These are phyloP conservation scores for Leptinotarsa juncta DNA, from an alignment of 2,888 invertebrate genomes.

Conservation along the genomic window DNA sequence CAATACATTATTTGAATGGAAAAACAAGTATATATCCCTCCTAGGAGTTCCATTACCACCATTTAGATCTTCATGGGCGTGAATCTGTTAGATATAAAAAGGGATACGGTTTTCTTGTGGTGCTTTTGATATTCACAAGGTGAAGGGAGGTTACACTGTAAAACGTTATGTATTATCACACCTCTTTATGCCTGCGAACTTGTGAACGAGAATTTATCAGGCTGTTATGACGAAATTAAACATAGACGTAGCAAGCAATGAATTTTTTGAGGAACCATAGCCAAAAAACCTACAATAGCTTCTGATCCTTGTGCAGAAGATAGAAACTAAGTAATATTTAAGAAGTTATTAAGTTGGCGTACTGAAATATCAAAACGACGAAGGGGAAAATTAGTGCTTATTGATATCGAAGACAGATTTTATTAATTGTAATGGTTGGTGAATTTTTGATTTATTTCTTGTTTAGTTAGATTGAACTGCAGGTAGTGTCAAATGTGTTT, in stretches of 20 bases:
- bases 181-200: slow-evolving; percentile 2
- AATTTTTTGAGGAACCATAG: too few relatives aligned
- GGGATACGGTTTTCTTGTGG: slow-evolving; percentile 32
- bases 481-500: too few relatives aligned
- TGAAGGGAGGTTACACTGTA: slow-evolving; percentile 26
- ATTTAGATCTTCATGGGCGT: slow-evolving; percentile 49
- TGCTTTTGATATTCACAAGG: slow-evolving; percentile 9
- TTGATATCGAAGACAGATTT: too few relatives aligned
- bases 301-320: too few relatives aligned
- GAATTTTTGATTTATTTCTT: too few relatives aligned
- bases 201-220: background rate
- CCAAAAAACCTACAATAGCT: too few relatives aligned
- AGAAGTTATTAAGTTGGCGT: too few relatives aligned
- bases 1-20: slow-evolving; percentile 18
- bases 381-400: too few relatives aligned
- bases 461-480: too few relatives aligned
- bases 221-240: background rate
- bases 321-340: too few relatives aligned
- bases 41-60: slow-evolving; percentile 43
- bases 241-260: background rate
- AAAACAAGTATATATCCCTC: slow-evolving; percentile 37
- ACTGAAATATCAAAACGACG: too few relatives aligned
- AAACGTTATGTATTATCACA: slow-evolving; percentile 26
- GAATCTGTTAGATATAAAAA: slow-evolving; percentile 46
- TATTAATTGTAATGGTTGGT: too few relatives aligned